Percentiles rank a stretch among this genome's conserved stretches.
These are phyloP conservation scores for Megaceryle torquata DNA, from an alignment of 2,113 vertebrate species.

Conservation along the genomic window DNA sequence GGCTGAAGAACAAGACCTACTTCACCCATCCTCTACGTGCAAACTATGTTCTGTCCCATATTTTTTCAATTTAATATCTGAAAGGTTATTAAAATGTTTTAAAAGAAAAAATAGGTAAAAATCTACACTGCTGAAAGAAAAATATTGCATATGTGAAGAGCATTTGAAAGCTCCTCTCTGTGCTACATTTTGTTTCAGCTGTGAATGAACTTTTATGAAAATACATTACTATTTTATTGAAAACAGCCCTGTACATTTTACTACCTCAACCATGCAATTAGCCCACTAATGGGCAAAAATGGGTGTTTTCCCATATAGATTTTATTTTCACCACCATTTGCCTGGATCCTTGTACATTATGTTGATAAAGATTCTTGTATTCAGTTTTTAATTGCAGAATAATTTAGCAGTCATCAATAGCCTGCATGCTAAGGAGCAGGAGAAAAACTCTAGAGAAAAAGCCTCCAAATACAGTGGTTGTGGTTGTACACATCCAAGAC, in stretches of 20 bases:
- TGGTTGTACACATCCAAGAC: background rate
- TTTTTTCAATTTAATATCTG: background rate
- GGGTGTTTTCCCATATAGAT: background rate
- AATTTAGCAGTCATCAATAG: background rate
- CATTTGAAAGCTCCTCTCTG: background rate
- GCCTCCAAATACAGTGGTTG: background rate
- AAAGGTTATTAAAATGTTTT: constrained; percentile 2
- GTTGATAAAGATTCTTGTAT: background rate
- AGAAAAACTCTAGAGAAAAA: background rate
- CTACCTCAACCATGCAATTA: background rate
- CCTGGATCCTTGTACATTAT: too few species aligned
- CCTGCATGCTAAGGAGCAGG: background rate
- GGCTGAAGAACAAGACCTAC: background rate
- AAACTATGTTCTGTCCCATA: background rate
- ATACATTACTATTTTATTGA: background rate
- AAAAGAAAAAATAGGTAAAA: background rate
- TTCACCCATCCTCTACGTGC: background rate
- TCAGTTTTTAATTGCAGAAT: background rate
- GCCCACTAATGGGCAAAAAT: background rate
- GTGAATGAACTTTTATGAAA: background rate
- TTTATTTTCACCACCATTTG: background rate
- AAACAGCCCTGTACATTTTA: background rate
- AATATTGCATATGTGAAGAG: background rate
- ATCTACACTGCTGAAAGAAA: background rate
- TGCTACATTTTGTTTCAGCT: background rate